A percentile compares a stretch with the other conserved stretches of the same genome.
Evolutionary conservation across 2,888 invertebrate genomes (phyloP).

Genomic region (Automeris io): DNA sequence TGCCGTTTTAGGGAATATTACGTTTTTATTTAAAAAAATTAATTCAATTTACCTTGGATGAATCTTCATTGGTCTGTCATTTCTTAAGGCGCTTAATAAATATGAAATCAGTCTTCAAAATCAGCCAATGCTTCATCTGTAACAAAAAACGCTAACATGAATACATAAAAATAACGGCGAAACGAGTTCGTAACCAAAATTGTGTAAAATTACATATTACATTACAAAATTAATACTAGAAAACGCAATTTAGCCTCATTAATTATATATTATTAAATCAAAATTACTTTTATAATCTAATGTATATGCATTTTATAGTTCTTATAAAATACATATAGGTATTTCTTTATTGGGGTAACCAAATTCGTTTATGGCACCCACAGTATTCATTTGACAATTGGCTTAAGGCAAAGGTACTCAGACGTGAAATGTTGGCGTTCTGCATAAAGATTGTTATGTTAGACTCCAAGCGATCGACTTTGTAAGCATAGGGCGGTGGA

Average conservation of each 20-base stretch:
- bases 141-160: conserved; percentile 39
- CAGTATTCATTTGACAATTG: too few species aligned
- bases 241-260: conserved; percentile 32
- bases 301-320: too few species aligned
- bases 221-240: conserved; percentile 25
- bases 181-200: conserved; percentile 32
- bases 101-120: conserved; percentile 65
- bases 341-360: too few species aligned
- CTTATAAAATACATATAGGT: too few species aligned
- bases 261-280: conserved; percentile 38
- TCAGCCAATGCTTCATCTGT: conserved; percentile 60
- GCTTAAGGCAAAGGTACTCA: too few species aligned
- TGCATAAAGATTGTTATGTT: too few species aligned
- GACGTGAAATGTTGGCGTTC: too few species aligned
- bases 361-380: too few species aligned
- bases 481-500: too few species aligned
- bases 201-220: conserved; percentile 39
- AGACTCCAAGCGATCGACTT: too few species aligned
- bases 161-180: conserved; percentile 25
- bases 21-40: too few species aligned
- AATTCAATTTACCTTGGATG: conserved; percentile 41
- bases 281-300: conserved; percentile 57
- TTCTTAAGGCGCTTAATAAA: conserved; percentile 50
- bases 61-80: conserved; percentile 56
- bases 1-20: too few species aligned